Evolutionary conservation across 2,888 invertebrate genomes (phyloP).

Genomic region (Pollenia griseotomentosa): DNA sequence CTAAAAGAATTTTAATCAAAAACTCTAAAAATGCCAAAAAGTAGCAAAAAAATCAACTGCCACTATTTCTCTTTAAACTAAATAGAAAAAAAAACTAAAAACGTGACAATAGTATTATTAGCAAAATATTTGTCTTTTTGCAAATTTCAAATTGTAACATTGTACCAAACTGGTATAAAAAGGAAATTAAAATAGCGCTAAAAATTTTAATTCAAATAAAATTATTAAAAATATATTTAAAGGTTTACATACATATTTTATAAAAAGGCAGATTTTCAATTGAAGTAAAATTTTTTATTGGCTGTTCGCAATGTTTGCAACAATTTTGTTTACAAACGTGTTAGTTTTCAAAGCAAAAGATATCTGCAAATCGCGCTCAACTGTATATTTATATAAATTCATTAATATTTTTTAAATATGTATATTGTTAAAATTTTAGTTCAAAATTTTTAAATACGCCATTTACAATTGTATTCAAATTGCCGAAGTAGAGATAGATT

Average conservation of each 20-base stretch:
- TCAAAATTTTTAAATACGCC: too few species aligned
- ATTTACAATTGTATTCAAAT: too few species aligned
- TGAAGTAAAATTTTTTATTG: too few species aligned
- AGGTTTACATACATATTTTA: background rate
- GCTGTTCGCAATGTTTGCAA: too few species aligned
- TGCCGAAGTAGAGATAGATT: too few species aligned
- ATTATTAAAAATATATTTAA: background rate
- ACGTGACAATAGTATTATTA: conserved; percentile 70
- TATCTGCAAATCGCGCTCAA: too few species aligned
- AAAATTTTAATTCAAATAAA: background rate
- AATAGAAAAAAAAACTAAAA: conserved; percentile 50
- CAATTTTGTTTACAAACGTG: too few species aligned
- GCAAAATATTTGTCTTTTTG: conserved; percentile 56
- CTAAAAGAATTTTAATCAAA: conserved; percentile 37
- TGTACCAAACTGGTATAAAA: background rate
- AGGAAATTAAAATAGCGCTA: background rate
- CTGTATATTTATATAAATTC: too few species aligned
- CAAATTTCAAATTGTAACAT: background rate
- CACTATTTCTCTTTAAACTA: conserved; percentile 6
- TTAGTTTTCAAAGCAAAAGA: too few species aligned
- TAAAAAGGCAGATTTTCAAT: too few species aligned
- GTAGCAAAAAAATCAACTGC: conserved; percentile 22
- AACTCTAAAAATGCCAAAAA: conserved; percentile 39
- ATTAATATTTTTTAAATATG: too few species aligned
- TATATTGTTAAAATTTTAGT: too few species aligned